A percentile compares a stretch with the other conserved stretches of the same genome.
These are phyloP conservation scores for Porites australiensis DNA, from an alignment of 64 coral and sea anemone species.

Conservation along the genomic window DNA sequence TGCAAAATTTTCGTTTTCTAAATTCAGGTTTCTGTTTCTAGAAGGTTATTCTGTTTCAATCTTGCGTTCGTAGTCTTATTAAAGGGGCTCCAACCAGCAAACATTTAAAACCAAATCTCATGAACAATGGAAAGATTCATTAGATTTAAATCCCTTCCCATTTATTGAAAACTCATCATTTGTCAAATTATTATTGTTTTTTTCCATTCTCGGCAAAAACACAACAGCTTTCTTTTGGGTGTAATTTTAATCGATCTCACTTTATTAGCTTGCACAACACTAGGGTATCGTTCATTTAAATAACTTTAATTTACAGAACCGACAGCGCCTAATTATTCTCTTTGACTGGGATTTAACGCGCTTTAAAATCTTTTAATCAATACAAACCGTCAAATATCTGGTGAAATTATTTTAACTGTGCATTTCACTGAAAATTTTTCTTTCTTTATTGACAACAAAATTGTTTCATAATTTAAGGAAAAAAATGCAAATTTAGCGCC, in stretches of 20 bases:
- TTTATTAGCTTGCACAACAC: neutral
- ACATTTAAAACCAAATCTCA: too few species aligned
- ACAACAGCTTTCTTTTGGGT: neutral
- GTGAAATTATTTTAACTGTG: neutral
- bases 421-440: neutral
- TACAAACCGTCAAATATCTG: neutral
- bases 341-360: constrained; percentile 8
- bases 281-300: neutral
- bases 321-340: constrained; percentile 13
- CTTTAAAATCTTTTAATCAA: constrained; percentile 27
- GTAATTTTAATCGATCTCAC: neutral
- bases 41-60: neutral
- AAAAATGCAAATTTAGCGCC: constrained; percentile 31
- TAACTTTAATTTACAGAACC: neutral
- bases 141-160: neutral
- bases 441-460: neutral
- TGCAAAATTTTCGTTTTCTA: neutral
- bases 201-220: neutral
- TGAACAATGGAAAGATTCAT: neutral
- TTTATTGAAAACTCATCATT: constrained; percentile 8
- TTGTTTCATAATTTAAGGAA: neutral
- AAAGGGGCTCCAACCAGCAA: neutral
- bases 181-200: constrained; percentile 23
- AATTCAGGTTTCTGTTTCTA: neutral
- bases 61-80: too few species aligned